Percentiles rank a stretch among this genome's conserved stretches.
These are phyloP conservation scores for Rhadinocentrus ornatus DNA, from an alignment of 2,797 vertebrate species.

Conservation along the genomic window DNA sequence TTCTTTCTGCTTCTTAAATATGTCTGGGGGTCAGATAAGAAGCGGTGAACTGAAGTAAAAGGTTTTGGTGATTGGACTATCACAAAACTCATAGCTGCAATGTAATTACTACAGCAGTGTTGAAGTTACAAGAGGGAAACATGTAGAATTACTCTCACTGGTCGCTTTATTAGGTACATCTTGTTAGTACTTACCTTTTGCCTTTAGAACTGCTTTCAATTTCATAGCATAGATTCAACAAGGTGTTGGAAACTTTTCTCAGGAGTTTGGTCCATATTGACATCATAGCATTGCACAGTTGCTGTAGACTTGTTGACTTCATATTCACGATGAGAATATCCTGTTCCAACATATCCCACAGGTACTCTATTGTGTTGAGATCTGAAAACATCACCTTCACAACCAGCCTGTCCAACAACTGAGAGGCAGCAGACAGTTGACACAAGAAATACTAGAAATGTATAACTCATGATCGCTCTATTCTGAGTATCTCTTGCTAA, in stretches of 20 bases:
- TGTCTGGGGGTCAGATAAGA: slow-evolving; percentile 55
- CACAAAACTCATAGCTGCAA: slow-evolving; percentile 64
- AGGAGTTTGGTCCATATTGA: not conserved
- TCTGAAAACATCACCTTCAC: slow-evolving; percentile 3
- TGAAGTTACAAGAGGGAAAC: slow-evolving; percentile 52
- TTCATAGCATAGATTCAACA: not conserved
- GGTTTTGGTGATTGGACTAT: slow-evolving; percentile 59
- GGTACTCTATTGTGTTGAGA: not conserved
- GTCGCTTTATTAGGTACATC: not conserved
- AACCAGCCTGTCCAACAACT: not conserved
- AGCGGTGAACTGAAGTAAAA: slow-evolving; percentile 68
- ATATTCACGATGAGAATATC: not conserved
- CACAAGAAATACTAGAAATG: not conserved
- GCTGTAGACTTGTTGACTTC: not conserved
- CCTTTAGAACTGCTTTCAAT: no score
- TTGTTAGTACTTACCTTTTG: no score
- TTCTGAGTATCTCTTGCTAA: not conserved
- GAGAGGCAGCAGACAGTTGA: slow-evolving; percentile 2
- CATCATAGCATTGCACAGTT: not conserved
- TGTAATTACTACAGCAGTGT: slow-evolving; percentile 72
- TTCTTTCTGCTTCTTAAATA: slow-evolving; percentile 47
- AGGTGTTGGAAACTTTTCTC: not conserved
- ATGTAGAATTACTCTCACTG: slow-evolving; percentile 2
- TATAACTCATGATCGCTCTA: not conserved
- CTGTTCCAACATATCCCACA: not conserved